These are phyloP conservation scores for zebrafish (Danio rerio) DNA, from an alignment of 2,113 vertebrate genomes.

Conservation along the genomic window GRCz12tu NC_133178.1:32215501-32216000, in stretches of 20 bases:
- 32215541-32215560: background rate
- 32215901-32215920: slow-evolving; percentile 34
- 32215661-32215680: background rate
- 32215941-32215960: slow-evolving; percentile 45
- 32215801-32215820: background rate
- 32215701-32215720: background rate
- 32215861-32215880: slow-evolving; percentile 39
- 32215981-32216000: slow-evolving; percentile 22
- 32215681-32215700: background rate
- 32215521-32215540: background rate
- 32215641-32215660: too few species aligned
- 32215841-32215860: slow-evolving; percentile 46
- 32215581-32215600: background rate
- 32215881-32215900: slow-evolving; percentile 60
- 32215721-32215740: slow-evolving; percentile 10
- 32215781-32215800: slow-evolving; percentile 20
- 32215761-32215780: slow-evolving; percentile 25
- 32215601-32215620: too few species aligned
- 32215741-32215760: background rate
- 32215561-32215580: background rate
- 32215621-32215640: too few species aligned
- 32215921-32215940: slow-evolving; percentile 47
- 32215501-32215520: background rate
- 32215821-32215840: slow-evolving; percentile 47
- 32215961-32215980: background rate